Percentiles rank a stretch among this genome's conserved stretches.
These are phyloP conservation scores for Lepidocolaptes lacrymiger DNA, from an alignment of 2,797 vertebrate genomes.

Conservation along the genomic window DNA sequence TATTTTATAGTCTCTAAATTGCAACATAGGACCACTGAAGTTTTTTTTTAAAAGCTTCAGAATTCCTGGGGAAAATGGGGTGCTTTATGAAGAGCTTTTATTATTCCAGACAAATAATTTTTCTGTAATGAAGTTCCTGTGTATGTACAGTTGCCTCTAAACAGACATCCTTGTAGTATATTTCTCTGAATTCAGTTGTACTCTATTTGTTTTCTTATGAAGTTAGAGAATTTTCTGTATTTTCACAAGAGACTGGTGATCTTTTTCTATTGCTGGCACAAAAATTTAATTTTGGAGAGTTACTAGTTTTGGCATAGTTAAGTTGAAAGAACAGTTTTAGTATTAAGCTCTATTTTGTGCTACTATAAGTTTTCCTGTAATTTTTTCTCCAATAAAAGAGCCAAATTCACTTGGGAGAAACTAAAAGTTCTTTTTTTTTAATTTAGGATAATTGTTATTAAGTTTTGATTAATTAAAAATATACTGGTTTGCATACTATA, in stretches of 20 bases:
- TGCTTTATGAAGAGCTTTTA: neutral
- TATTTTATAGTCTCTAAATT: neutral
- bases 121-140: neutral
- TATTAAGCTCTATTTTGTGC: neutral
- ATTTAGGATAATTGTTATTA: neutral
- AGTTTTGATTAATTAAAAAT: neutral
- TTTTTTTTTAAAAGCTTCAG: neutral
- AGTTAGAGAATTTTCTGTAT: neutral
- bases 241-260: neutral
- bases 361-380: neutral
- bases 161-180: neutral
- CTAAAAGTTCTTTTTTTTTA: neutral
- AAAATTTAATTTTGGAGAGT: neutral
- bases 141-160: neutral
- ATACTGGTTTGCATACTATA: neutral
- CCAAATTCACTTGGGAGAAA: neutral
- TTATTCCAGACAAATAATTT: neutral
- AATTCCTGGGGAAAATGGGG: neutral
- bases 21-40: neutral
- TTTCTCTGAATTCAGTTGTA: neutral
- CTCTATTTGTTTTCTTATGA: neutral
- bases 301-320: neutral
- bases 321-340: neutral
- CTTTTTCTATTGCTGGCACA: neutral
- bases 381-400: neutral